Conservation (phyloP, 1,140 invertebrate species). For the Calycopis cecrops region DNA sequence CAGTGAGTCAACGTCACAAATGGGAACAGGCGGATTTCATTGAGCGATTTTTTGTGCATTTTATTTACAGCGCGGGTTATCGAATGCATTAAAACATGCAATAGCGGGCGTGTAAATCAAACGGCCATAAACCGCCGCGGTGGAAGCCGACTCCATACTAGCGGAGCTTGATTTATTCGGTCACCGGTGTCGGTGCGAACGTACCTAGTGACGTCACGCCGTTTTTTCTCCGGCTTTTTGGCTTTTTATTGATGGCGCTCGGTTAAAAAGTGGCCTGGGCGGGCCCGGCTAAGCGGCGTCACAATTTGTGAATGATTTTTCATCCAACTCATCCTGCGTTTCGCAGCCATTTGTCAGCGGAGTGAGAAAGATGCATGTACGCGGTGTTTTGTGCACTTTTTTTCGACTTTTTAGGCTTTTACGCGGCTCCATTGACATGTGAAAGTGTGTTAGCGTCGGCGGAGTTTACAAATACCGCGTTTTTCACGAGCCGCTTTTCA, state of each 20-base stretch:
- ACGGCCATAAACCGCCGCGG: constrained; percentile 54
- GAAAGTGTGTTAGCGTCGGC: constrained; percentile 68
- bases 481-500: constrained; percentile 49
- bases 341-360: constrained; percentile 68
- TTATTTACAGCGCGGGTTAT: constrained; percentile 44
- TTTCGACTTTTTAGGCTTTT: constrained; percentile 66
- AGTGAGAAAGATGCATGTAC: constrained; percentile 68
- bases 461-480: constrained; percentile 57
- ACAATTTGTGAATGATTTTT: constrained; percentile 72
- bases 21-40: constrained; percentile 31
- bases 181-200: constrained; percentile 58
- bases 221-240: constrained; percentile 52
- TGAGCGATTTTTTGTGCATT: constrained; percentile 34
- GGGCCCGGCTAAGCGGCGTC: constrained; percentile 54
- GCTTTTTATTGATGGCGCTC: constrained; percentile 65
- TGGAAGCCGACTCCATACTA: constrained; percentile 57
- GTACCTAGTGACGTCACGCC: constrained; percentile 62
- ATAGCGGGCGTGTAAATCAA: constrained; percentile 60
- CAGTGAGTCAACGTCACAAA: constrained; percentile 26
- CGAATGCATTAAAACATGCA: constrained; percentile 51
- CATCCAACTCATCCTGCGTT: constrained; percentile 59
- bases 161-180: constrained; percentile 63
- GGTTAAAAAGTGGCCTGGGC: constrained; percentile 61
- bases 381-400: constrained; percentile 43
- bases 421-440: constrained; percentile 68